These are phyloP conservation scores for Porites divaricata DNA, from an alignment of 92 coral and sea anemone species.

Conservation along the genomic window DNA sequence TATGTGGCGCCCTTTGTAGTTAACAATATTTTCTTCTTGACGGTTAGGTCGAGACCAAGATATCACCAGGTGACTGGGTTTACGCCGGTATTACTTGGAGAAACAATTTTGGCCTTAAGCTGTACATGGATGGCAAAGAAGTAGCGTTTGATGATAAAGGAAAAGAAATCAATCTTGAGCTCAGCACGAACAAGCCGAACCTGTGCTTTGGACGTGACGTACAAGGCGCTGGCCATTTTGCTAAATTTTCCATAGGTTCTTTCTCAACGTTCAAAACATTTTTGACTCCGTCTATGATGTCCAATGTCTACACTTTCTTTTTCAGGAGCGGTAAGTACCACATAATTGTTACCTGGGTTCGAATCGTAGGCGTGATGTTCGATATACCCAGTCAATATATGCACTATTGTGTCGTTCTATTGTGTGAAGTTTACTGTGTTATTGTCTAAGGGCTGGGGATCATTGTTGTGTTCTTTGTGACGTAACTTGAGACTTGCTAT, in stretches of 20 bases:
- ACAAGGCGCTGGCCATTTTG: constrained; percentile 52
- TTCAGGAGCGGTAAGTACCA: constrained; percentile 81
- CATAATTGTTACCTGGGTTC: neutral
- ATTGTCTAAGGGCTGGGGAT: no score
- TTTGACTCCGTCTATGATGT: constrained; percentile 72
- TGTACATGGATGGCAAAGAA: constrained; percentile 66
- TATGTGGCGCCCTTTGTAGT: no score
- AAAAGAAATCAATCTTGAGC: constrained; percentile 51
- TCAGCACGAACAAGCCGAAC: constrained; percentile 67
- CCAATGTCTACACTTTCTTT: constrained; percentile 75
- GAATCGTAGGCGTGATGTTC: neutral
- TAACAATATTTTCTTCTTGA: neutral
- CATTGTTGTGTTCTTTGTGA: no score
- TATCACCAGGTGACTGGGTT: constrained; percentile 63
- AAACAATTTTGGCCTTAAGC: constrained; percentile 71
- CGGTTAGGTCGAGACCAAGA: constrained; percentile 35
- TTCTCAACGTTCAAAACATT: constrained; percentile 75
- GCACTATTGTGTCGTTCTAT: no score
- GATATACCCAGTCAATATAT: no score
- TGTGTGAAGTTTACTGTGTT: no score
- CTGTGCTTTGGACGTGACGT: constrained; percentile 83
- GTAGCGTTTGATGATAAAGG: constrained; percentile 57
- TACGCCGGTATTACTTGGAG: constrained; percentile 83
- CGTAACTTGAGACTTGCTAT: no score
- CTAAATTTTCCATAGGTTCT: constrained; percentile 80